These are phyloP conservation scores for Sebastes elongatus DNA, from an alignment of 2,797 vertebrate species.

Conservation along the genomic window DNA sequence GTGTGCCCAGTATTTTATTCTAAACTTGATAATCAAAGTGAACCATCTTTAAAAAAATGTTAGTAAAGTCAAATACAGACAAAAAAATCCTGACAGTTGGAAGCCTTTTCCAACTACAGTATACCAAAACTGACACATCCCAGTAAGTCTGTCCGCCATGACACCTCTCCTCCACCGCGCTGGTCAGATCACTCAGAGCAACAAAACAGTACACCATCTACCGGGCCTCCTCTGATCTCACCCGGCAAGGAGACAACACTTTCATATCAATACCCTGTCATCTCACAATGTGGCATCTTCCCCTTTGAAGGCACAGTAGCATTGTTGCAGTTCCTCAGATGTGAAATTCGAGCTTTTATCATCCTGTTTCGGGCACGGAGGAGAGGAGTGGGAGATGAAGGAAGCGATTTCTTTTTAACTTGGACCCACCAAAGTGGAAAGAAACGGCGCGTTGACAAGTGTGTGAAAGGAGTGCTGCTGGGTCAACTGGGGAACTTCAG, in stretches of 20 bases:
- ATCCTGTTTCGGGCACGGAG: slow-evolving; percentile 69
- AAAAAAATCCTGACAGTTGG: background rate
- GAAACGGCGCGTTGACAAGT: slow-evolving; percentile 72
- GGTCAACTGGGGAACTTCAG: slow-evolving; percentile 75
- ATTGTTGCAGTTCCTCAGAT: slow-evolving; percentile 76
- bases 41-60: background rate
- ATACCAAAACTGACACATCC: slow-evolving; percentile 12
- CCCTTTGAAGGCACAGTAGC: slow-evolving; percentile 80
- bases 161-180: slow-evolving; percentile 58
- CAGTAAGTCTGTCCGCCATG: slow-evolving; percentile 34
- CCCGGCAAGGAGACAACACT: slow-evolving; percentile 75
- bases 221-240: slow-evolving; percentile 77
- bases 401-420: slow-evolving; percentile 75
- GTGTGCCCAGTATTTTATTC: background rate
- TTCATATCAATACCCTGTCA: slow-evolving; percentile 78
- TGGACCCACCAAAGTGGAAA: slow-evolving; percentile 76
- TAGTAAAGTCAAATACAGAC: background rate
- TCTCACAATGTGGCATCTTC: slow-evolving; percentile 75
- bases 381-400: slow-evolving; percentile 70
- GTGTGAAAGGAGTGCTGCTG: slow-evolving; percentile 63
- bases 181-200: slow-evolving; percentile 76
- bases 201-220: slow-evolving; percentile 58
- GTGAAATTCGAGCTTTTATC: slow-evolving; percentile 82
- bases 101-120: background rate
- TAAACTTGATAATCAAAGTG: background rate